phyloP scores from a whole-genome alignment of 2,113 vertebrate species.

The Plectropomus leopardus region DNA sequence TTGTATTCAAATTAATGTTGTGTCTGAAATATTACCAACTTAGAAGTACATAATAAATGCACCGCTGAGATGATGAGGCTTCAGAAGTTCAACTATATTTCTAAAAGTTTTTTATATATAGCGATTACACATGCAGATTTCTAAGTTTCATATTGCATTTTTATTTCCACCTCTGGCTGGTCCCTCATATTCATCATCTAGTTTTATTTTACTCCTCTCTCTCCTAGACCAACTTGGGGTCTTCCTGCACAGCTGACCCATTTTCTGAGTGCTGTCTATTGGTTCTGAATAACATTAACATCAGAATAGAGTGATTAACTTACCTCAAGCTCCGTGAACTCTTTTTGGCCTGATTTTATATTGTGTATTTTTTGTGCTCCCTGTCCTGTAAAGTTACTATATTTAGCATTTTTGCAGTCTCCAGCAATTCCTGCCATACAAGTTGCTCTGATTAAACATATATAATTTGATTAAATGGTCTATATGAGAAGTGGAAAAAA shows the following conservation, averaged over 20 bases:
- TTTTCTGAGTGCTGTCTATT: constrained; percentile 13
- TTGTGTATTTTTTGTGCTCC: constrained; percentile 30
- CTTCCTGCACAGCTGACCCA: constrained; percentile 10
- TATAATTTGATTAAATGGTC: constrained; percentile 50
- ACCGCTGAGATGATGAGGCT: too few species aligned
- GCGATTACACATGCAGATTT: too few species aligned
- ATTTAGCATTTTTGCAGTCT: constrained; percentile 40
- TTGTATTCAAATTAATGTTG: too few species aligned
- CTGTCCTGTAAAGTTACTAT: constrained; percentile 15
- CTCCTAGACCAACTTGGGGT: background rate
- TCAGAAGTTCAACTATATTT: too few species aligned
- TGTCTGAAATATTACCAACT: too few species aligned
- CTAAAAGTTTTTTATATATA: too few species aligned
- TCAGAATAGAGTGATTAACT: constrained; percentile 9
- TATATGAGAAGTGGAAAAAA: constrained; percentile 34
- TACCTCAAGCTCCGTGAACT: background rate
- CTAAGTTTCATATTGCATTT: too few species aligned
- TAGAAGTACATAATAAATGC: too few species aligned
- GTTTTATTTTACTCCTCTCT: background rate
- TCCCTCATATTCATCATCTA: background rate
- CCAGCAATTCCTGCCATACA: background rate
- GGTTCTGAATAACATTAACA: constrained; percentile 2
- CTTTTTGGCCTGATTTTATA: constrained; percentile 10
- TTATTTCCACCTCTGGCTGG: background rate
- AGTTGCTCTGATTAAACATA: constrained; percentile 20